Conservation (phyloP, 2,113 vertebrate genomes). For the Apteryx owenii region DNA sequence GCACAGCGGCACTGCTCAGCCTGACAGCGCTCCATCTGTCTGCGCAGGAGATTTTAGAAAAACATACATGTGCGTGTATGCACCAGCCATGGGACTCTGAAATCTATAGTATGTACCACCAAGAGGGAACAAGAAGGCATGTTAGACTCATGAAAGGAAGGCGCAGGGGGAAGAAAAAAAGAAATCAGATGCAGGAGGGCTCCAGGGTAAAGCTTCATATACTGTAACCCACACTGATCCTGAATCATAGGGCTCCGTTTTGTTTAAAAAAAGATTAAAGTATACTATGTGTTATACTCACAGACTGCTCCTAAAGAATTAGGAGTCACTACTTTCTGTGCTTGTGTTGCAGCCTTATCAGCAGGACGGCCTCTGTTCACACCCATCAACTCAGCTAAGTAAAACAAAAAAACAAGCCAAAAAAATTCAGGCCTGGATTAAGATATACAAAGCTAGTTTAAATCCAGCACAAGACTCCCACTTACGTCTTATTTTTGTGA, state of each 20-base stretch:
- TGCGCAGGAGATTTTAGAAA: not conserved
- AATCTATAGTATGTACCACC: not conserved
- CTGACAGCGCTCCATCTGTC: not conserved
- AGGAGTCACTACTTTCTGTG: conserved; percentile 32
- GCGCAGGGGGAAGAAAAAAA: not conserved
- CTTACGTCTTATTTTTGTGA: not conserved
- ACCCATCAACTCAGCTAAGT: not conserved
- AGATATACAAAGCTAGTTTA: not conserved
- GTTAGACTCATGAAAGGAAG: not conserved
- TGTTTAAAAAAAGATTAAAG: conserved; percentile 3
- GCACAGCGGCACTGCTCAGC: not conserved
- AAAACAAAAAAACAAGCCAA: not conserved
- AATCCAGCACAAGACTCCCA: not conserved
- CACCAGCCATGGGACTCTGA: not conserved
- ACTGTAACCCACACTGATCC: not conserved
- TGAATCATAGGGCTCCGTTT: conserved; percentile 41
- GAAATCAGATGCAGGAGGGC: not conserved
- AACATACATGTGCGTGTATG: accelerated
- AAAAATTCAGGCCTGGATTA: not conserved
- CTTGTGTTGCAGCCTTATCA: not conserved
- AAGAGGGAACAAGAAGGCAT: not conserved
- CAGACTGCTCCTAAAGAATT: conserved; percentile 4
- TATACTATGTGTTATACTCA: not conserved
- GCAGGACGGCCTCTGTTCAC: not conserved
- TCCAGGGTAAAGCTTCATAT: not conserved